Conservation (phyloP, 2,888 invertebrate genomes). For the Lysandra bellargus region DNA sequence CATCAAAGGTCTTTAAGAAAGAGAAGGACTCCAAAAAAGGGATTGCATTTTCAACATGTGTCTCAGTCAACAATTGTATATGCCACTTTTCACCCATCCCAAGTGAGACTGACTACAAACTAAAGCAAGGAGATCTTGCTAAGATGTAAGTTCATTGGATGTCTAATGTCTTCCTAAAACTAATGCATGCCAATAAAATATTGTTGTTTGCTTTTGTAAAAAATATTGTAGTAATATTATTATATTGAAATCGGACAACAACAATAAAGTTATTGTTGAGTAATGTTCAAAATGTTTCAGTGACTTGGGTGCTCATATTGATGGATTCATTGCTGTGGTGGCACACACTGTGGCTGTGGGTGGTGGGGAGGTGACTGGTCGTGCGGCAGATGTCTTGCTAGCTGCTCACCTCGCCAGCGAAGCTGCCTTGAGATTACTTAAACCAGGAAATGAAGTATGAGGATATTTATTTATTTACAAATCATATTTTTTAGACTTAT, state of each 20-base stretch:
- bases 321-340: constrained; percentile 98
- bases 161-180: neutral
- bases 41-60: constrained; percentile 99
- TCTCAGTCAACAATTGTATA: constrained; percentile 99
- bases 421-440: constrained; percentile 94
- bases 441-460: constrained; percentile 92
- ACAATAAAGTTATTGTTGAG: neutral
- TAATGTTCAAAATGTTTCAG: constrained; percentile 69
- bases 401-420: constrained; percentile 98
- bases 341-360: constrained; percentile 97
- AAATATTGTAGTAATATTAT: neutral
- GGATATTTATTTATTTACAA: constrained; percentile 13
- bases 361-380: constrained; percentile 88
- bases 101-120: constrained; percentile 91
- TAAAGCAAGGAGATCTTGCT: constrained; percentile 96
- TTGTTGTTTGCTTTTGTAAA: constrained; percentile 30
- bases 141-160: constrained; percentile 90
- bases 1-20: constrained; percentile 97
- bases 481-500: too few relatives aligned
- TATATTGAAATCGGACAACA: neutral
- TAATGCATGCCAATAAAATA: neutral
- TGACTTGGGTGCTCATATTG: constrained; percentile 98
- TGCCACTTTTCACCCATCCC: constrained; percentile 99
- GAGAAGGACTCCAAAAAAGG: constrained; percentile 99
- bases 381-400: constrained; percentile 95